Conservation (phyloP, 2,113 vertebrate genomes). For the Sisor rabdophorus region DNA sequence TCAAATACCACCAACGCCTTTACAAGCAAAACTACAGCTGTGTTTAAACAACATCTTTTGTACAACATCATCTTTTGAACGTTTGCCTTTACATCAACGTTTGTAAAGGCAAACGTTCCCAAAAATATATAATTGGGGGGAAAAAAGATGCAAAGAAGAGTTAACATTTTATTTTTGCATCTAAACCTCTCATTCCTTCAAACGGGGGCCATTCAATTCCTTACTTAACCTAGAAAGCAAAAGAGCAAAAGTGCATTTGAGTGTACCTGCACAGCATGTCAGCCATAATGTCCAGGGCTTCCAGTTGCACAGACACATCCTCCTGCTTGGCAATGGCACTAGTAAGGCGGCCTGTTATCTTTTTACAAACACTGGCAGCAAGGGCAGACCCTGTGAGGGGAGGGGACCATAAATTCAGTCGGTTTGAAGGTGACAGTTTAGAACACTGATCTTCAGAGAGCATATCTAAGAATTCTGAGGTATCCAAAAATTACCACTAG, state of each 20-base stretch:
- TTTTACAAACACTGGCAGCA: slow-evolving; percentile 97
- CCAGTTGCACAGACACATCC: slow-evolving; percentile 95
- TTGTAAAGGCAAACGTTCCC: background rate
- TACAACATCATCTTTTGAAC: no score
- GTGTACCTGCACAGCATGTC: slow-evolving; percentile 97
- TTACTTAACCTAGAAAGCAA: background rate
- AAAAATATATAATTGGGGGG: background rate
- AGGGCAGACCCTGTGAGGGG: slow-evolving; percentile 81
- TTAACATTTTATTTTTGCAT: background rate
- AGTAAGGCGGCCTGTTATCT: slow-evolving; percentile 95
- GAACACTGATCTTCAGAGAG: background rate
- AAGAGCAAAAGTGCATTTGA: background rate
- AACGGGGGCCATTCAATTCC: background rate
- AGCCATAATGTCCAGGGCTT: slow-evolving; percentile 98
- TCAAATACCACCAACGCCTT: no score
- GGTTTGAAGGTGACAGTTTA: background rate
- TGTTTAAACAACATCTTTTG: background rate
- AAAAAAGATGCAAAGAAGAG: background rate
- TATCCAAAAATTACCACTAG: slow-evolving; percentile 79
- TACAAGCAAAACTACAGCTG: no score
- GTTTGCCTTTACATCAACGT: background rate
- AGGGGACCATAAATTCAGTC: slow-evolving; percentile 22
- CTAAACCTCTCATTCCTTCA: background rate
- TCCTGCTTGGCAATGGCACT: slow-evolving; percentile 99
- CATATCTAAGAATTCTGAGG: background rate